These are phyloP conservation scores for Caenorhabditis angaria DNA, from an alignment of 2,888 invertebrate genomes.

Conservation along the genomic window DNA sequence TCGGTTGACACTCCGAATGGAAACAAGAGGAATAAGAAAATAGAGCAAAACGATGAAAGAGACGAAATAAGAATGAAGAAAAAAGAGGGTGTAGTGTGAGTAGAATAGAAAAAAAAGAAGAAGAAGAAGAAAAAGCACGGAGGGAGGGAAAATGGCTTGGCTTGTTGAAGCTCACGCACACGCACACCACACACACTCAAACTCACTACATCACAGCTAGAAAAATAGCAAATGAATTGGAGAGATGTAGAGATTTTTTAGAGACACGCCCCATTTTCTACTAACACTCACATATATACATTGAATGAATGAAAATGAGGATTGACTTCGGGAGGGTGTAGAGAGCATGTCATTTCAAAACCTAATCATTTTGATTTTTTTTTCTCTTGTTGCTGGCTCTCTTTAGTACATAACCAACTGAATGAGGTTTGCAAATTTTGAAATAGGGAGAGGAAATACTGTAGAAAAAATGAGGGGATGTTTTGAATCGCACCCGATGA, in stretches of 20 bases:
- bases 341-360: constrained; percentile 1
- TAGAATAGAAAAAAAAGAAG: constrained; percentile 19
- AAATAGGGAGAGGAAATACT: no score
- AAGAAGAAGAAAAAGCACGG: constrained; percentile 7
- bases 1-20: neutral
- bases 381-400: no score
- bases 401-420: no score
- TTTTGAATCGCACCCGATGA: no score
- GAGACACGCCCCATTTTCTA: constrained; percentile 4
- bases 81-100: constrained; percentile 26
- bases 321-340: neutral
- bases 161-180: neutral
- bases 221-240: constrained; percentile 2
- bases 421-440: no score
- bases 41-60: constrained; percentile 22
- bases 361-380: neutral
- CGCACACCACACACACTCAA: no score
- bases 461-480: no score
- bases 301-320: constrained; percentile 4
- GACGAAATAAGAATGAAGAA: constrained; percentile 29
- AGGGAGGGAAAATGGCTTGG: neutral
- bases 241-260: constrained; percentile 1
- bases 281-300: constrained; percentile 2
- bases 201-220: constrained; percentile 4
- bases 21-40: constrained; percentile 2